These are phyloP conservation scores for Lycia hirtaria DNA, from an alignment of 2,888 invertebrate genomes.

Conservation along the genomic window DNA sequence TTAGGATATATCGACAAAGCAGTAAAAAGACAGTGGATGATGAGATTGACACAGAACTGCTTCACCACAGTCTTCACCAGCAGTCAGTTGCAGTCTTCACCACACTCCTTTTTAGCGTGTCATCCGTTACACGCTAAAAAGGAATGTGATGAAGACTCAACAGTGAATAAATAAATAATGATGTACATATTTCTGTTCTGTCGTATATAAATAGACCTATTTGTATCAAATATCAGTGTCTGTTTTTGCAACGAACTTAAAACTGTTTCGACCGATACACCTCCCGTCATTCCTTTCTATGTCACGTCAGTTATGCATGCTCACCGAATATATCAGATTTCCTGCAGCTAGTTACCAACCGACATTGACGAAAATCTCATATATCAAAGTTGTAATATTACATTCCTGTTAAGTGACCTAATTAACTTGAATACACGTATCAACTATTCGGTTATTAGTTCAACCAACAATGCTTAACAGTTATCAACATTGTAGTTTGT, in stretches of 20 bases:
- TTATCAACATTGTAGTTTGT: not conserved
- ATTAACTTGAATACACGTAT: conserved; percentile 24
- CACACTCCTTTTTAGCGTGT: too few relatives aligned
- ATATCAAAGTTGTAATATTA: conserved; percentile 52
- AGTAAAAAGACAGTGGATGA: too few relatives aligned
- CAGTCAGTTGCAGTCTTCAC: too few relatives aligned
- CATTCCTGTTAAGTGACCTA: conserved; percentile 32
- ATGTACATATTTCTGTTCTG: too few relatives aligned
- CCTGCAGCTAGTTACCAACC: conserved; percentile 43
- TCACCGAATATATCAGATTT: conserved; percentile 50
- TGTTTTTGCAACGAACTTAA: conserved; percentile 33
- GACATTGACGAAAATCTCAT: conserved; percentile 58
- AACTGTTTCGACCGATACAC: conserved; percentile 28
- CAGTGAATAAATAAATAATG: too few relatives aligned
- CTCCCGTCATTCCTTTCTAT: conserved; percentile 16
- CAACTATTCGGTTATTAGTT: conserved; percentile 31
- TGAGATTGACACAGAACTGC: too few relatives aligned
- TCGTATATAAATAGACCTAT: conserved; percentile 23
- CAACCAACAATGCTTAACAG: conserved; percentile 5
- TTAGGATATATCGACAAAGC: too few relatives aligned
- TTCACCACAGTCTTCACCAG: too few relatives aligned
- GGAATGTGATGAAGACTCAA: too few relatives aligned
- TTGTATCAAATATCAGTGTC: conserved; percentile 30
- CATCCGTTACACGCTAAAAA: too few relatives aligned
- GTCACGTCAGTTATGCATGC: conserved; percentile 38